Evolutionary conservation across 2,797 vertebrate species (phyloP), one percentile per base, ranked within the genome.

Genomic region (Alfaro cultratus): DNA sequence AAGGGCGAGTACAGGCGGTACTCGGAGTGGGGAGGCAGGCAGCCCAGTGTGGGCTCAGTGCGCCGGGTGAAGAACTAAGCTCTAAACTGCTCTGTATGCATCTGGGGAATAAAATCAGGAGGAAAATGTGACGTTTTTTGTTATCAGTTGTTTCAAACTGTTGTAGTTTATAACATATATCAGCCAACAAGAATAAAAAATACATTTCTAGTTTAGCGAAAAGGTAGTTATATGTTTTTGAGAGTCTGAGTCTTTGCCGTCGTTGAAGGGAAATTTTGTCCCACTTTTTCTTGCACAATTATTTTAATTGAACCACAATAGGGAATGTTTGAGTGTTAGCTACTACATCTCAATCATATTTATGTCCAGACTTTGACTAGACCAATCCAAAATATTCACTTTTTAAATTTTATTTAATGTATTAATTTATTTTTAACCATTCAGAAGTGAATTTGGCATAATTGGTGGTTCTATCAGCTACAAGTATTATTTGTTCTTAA

Each of bases 1-100:
- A 95, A 93, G 86, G 95, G 95, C 8, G 95, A 96, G n/a, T 96
- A 96, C 90, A 90, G 92, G 67, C 92, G 95, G 49, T 93, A 95
- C 0, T 86, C 93, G 0, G 95, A 96, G 21, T 97, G 96, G 96
- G 95, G 96, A 0, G 95, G 95, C 0, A 81, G 87, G 0, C 94
- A 94, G 51, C 94, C 95, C 0, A 83, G 85, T 0, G 90, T 96
- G 26, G 96, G 97, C 83, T 97, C 96, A 55, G 95, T 96, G 88
- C 94, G 92, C 76, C 91, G 85, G 74, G 86, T 96, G 4, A 1
- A 89, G 0, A 93, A 94, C 78, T 68, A 23, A 75, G 15, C 6
- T 71, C 13, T 29, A n/a, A 68, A 76, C 57, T n/a, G 18, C 23
- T 75, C 9, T 72, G 49, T 7, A 15, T n/a, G 3, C 11, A 57